Conservation (phyloP, 2,113 vertebrate genomes). For the Jacana jacana region DNA sequence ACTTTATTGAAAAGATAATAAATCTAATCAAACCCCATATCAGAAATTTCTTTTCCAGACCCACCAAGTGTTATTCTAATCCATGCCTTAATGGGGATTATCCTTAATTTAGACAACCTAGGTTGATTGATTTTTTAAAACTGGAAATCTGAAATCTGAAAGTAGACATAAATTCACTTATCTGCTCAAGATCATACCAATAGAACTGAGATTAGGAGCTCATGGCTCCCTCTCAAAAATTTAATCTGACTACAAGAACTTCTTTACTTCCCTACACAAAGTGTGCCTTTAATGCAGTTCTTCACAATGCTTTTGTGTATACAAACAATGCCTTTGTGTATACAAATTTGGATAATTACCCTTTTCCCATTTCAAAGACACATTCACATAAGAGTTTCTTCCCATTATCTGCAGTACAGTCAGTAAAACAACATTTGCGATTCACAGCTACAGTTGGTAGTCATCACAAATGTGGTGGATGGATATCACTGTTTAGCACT, state of each 20-base stretch:
- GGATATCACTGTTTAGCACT: background rate
- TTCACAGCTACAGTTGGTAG: background rate
- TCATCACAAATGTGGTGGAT: background rate
- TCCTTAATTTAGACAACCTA: background rate
- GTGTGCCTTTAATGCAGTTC: background rate
- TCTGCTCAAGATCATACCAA: background rate
- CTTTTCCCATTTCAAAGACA: background rate
- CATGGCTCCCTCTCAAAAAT: rapidly evolving
- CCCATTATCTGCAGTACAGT: background rate
- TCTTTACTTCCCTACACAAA: background rate
- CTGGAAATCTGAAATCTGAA: background rate
- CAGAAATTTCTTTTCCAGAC: background rate
- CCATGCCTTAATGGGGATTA: background rate
- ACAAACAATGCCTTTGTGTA: background rate
- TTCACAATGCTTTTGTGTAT: background rate
- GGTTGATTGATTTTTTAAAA: background rate
- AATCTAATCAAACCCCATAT: background rate
- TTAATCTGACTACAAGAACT: background rate
- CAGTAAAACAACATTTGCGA: background rate
- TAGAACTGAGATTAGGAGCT: background rate
- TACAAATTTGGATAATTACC: rapidly evolving
- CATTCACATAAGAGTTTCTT: rapidly evolving
- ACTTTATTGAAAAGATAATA: background rate
- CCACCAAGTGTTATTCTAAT: background rate
- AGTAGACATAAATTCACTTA: background rate